Evolutionary conservation across 2,888 invertebrate species (phyloP).

Genomic region (Agriotes lineatus): DNA sequence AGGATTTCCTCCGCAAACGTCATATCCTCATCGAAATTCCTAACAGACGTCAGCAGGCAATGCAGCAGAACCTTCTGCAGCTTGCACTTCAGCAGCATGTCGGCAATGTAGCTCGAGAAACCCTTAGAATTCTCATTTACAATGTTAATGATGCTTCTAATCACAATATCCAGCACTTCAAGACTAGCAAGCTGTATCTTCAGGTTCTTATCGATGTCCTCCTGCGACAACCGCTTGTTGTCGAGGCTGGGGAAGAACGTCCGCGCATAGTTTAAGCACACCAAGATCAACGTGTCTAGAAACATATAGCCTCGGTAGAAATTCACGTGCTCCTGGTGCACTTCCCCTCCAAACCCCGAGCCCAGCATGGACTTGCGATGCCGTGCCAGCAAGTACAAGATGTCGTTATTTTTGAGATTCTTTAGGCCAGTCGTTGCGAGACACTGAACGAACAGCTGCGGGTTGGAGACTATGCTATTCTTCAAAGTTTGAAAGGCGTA

Average conservation of each 20-base stretch:
- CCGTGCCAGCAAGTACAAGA: conserved; percentile 76
- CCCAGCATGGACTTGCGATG: conserved; percentile 86
- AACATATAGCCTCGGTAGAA: conserved; percentile 84
- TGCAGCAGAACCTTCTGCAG: conserved; percentile 87
- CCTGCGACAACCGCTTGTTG: conserved; percentile 73
- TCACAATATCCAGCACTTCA: conserved; percentile 79
- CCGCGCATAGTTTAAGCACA: conserved; percentile 84
- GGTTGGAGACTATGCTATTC: conserved; percentile 78
- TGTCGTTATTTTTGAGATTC: conserved; percentile 67
- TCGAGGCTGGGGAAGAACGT: conserved; percentile 83
- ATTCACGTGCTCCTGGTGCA: conserved; percentile 75
- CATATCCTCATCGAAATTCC: conserved; percentile 70
- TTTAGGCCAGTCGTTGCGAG: conserved; percentile 81
- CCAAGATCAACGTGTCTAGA: conserved; percentile 80
- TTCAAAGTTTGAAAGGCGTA: conserved; percentile 82
- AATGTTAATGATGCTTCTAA: conserved; percentile 79
- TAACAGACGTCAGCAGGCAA: conserved; percentile 82
- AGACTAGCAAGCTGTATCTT: conserved; percentile 83
- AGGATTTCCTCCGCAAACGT: conserved; percentile 83
- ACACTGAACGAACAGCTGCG: conserved; percentile 79
- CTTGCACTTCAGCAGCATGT: conserved; percentile 81
- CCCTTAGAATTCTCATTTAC: conserved; percentile 83
- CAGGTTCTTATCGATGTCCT: conserved; percentile 81
- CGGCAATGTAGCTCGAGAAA: conserved; percentile 81
- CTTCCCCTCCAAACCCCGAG: conserved; percentile 73